Evolutionary conservation across 2,113 vertebrate species (phyloP).

Genomic region (Forbesichthys papilliferus): DNA sequence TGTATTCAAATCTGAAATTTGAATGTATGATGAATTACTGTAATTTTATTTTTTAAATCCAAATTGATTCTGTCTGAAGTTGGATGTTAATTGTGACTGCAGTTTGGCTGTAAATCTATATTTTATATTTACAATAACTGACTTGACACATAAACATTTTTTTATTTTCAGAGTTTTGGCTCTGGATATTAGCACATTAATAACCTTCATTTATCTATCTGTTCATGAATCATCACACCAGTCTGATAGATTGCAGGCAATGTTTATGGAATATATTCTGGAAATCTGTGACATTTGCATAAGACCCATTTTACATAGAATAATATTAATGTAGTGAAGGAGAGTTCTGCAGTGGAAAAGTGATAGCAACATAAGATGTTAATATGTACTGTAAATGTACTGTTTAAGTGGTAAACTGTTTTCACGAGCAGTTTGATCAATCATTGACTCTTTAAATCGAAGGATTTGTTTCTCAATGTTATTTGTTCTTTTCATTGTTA

Average conservation of each 20-base stretch:
- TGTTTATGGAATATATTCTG: constrained; percentile 1
- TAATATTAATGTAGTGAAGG: background rate
- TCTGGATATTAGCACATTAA: constrained; percentile 36
- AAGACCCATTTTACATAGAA: background rate
- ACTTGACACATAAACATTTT: constrained; percentile 34
- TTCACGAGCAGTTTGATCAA: constrained; percentile 22
- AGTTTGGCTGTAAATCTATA: constrained; percentile 54
- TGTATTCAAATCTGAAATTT: constrained; percentile 31
- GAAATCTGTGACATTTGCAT: background rate
- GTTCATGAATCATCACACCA: constrained; percentile 19
- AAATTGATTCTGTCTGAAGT: constrained; percentile 28
- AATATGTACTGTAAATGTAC: constrained; percentile 12
- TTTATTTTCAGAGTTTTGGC: constrained; percentile 39
- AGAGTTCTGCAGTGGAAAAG: background rate
- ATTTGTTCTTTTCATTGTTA: constrained; percentile 3
- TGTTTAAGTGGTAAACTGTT: constrained; percentile 23
- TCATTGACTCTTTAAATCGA: constrained; percentile 2
- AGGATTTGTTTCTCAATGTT: constrained; percentile 7
- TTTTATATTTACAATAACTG: constrained; percentile 65
- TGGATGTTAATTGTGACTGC: constrained; percentile 34
- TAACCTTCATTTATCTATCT: constrained; percentile 14
- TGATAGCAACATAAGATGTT: background rate
- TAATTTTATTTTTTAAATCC: constrained; percentile 40
- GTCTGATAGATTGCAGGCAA: constrained; percentile 14
- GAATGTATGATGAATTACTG: constrained; percentile 45